These are phyloP conservation scores for Aythya baeri DNA, from an alignment of 2,113 vertebrate genomes.

Conservation along the genomic window DNA sequence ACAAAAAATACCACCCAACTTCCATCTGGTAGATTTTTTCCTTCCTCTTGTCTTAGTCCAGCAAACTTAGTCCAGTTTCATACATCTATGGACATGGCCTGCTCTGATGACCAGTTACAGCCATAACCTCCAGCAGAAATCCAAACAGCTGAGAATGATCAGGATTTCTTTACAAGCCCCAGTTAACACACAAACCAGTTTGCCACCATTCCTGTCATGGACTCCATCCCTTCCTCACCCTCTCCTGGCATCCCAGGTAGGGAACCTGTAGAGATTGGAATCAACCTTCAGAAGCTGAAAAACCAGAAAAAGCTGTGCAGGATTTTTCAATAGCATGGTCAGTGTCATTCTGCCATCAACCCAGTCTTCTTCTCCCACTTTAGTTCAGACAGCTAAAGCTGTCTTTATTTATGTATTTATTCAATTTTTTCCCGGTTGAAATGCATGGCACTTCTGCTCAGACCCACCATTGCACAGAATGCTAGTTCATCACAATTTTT, in stretches of 20 bases:
- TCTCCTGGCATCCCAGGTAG: neutral
- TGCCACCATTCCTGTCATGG: neutral
- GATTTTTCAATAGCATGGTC: neutral
- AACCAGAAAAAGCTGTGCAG: neutral
- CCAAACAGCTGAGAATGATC: neutral
- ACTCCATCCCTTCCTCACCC: neutral
- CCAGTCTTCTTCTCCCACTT: neutral
- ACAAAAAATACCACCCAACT: neutral
- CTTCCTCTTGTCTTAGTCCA: neutral
- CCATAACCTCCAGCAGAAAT: neutral
- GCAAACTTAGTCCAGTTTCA: neutral
- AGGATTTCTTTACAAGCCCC: neutral
- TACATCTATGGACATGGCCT: neutral
- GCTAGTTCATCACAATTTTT: too few relatives aligned
- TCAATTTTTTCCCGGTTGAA: too few relatives aligned
- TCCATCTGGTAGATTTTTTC: neutral
- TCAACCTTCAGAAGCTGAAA: conserved; percentile 15
- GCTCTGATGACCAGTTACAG: neutral
- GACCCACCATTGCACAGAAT: too few relatives aligned
- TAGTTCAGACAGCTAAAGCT: neutral
- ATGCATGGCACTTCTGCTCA: too few relatives aligned
- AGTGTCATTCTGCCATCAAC: neutral
- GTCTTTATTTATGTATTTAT: too few relatives aligned
- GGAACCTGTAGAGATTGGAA: neutral
- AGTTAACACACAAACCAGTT: neutral